Conservation (phyloP, 2,888 invertebrate species). For the Acrobasis repandana region DNA sequence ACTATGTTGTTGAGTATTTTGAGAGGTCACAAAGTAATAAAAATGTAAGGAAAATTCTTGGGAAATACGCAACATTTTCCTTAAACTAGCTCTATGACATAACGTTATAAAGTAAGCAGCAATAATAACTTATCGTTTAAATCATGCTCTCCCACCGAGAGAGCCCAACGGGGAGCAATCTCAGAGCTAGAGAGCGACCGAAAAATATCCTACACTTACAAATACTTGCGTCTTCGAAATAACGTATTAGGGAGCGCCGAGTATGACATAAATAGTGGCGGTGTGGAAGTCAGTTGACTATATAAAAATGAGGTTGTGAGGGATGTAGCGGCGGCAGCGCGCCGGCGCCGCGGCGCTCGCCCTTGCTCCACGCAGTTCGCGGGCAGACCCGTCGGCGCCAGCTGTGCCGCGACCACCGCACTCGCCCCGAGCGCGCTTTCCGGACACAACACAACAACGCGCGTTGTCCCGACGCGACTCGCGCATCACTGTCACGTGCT, state of each 20-base stretch:
- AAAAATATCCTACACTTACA: constrained; percentile 69
- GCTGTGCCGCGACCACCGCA: constrained; percentile 42
- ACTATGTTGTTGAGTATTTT: constrained; percentile 9
- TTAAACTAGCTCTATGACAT: constrained; percentile 29
- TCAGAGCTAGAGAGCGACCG: constrained; percentile 46
- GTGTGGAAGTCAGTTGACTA: constrained; percentile 81
- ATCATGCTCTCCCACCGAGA: constrained; percentile 50
- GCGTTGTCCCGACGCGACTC: constrained; percentile 31
- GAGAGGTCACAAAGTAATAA: constrained; percentile 25
- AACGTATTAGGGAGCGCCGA: constrained; percentile 75
- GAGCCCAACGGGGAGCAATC: constrained; percentile 59
- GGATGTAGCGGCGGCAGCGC: constrained; percentile 69
- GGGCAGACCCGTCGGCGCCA: constrained; percentile 74
- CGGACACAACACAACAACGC: constrained; percentile 31
- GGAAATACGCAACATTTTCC: constrained; percentile 29
- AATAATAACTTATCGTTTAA: constrained; percentile 55
- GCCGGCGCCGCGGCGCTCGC: constrained; percentile 74
- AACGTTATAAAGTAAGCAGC: constrained; percentile 36
- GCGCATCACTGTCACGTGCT: constrained; percentile 41
- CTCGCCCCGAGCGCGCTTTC: constrained; percentile 25
- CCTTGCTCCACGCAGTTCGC: constrained; percentile 60
- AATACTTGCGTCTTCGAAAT: constrained; percentile 74
- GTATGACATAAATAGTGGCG: constrained; percentile 80
- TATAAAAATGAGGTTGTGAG: constrained; percentile 78
- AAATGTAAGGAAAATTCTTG: constrained; percentile 20